phyloP scores from a whole-genome alignment of 2,888 invertebrate genomes.

The Agonum fuliginosum region DNA sequence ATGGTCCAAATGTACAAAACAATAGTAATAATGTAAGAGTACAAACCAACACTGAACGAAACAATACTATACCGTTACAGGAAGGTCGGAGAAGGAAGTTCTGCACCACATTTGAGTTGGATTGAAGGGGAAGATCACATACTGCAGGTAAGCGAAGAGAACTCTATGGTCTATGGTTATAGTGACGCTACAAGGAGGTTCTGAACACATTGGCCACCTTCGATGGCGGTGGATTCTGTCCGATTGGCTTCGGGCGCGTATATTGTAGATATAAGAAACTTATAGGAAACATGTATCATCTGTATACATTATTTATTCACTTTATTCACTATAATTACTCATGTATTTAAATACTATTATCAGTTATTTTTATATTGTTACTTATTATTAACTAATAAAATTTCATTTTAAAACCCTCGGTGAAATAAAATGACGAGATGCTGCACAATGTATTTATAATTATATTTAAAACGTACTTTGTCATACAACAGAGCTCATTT shows the following conservation, averaged over 20 bases:
- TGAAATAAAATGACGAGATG: conserved; percentile 57
- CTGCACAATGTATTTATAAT: conserved; percentile 50
- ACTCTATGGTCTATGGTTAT: conserved; percentile 49
- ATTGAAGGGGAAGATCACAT: conserved; percentile 48
- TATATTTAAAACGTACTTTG: conserved; percentile 35
- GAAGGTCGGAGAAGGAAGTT: conserved; percentile 34
- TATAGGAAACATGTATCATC: conserved; percentile 60
- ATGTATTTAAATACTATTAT: conserved; percentile 72
- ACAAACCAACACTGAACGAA: too few species aligned
- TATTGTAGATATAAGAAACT: conserved; percentile 57
- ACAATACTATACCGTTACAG: too few species aligned
- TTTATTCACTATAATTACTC: conserved; percentile 69
- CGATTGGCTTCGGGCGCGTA: conserved; percentile 35
- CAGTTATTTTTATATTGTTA: conserved; percentile 70
- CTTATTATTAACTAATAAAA: conserved; percentile 57
- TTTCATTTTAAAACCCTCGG: conserved; percentile 57
- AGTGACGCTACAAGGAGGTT: conserved; percentile 55
- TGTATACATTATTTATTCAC: conserved; percentile 57
- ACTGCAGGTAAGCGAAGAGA: conserved; percentile 56
- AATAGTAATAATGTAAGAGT: too few species aligned
- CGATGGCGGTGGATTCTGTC: conserved; percentile 55
- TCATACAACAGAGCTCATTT: conserved; percentile 46
- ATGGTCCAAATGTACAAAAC: too few species aligned
- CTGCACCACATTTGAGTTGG: neutral
- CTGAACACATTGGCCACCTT: conserved; percentile 60